Evolutionary conservation across 2,888 invertebrate genomes (phyloP).

Genomic region (Chouioia cunea): DNA sequence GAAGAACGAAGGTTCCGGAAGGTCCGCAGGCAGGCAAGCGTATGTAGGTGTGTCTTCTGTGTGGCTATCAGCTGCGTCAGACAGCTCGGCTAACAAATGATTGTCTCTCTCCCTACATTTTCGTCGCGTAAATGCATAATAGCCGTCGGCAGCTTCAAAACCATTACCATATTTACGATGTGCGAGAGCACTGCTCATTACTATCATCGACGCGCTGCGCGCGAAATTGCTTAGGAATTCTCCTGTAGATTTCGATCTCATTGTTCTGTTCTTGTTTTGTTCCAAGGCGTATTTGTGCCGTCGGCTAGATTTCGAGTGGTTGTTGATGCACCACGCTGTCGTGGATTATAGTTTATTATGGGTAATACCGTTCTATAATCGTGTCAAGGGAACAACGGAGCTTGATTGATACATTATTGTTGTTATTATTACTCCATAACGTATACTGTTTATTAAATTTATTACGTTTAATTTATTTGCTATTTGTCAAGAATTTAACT

Average conservation of each 20-base stretch:
- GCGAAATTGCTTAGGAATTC: conserved; percentile 3
- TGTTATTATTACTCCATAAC: no score
- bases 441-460: no score
- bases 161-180: conserved; percentile 65
- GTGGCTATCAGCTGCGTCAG: conserved; percentile 63
- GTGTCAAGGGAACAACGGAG: conserved; percentile 1
- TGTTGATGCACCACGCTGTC: no score
- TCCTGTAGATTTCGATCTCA: no score
- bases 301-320: no score
- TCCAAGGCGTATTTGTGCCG: no score
- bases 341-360: no score
- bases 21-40: conserved; percentile 42
- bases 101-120: conserved; percentile 50
- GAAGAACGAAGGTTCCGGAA: conserved; percentile 11
- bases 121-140: conserved; percentile 63
- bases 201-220: conserved; percentile 46
- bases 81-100: conserved; percentile 67
- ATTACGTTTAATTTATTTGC: no score
- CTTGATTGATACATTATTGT: no score
- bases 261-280: no score
- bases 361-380: conserved; percentile 11
- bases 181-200: conserved; percentile 48
- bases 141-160: conserved; percentile 59
- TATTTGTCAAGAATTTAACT: no score
- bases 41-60: conserved; percentile 50